Evolutionary conservation across 2,113 vertebrate species (phyloP).

Genomic region (Phrynocephalus versicolor): DNA sequence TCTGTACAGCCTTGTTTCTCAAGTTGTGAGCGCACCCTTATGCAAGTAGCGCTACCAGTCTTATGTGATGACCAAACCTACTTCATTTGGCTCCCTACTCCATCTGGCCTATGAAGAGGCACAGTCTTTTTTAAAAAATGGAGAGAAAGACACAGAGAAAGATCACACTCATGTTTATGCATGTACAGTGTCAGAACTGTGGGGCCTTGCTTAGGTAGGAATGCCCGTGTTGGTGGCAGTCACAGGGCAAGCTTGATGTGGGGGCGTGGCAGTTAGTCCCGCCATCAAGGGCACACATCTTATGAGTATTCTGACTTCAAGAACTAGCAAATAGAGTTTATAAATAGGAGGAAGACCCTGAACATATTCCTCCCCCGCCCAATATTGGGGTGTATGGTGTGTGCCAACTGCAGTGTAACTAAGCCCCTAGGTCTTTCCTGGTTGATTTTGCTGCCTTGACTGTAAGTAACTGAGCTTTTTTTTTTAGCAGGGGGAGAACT

Average conservation of each 20-base stretch:
- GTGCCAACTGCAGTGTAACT: too few relatives aligned
- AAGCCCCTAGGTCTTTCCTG: too few relatives aligned
- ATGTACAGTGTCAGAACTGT: not conserved
- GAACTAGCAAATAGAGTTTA: not conserved
- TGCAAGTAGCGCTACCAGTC: not conserved
- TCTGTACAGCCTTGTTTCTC: too few relatives aligned
- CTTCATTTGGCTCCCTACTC: not conserved
- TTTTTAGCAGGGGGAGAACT: too few relatives aligned
- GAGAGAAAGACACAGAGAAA: too few relatives aligned
- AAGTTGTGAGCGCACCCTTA: not conserved
- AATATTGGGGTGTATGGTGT: too few relatives aligned
- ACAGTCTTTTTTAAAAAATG: not conserved
- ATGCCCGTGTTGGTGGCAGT: not conserved
- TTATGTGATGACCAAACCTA: not conserved
- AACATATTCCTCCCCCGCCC: not conserved
- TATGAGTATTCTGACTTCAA: not conserved
- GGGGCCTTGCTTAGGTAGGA: not conserved
- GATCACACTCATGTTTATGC: not conserved
- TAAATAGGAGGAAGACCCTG: not conserved
- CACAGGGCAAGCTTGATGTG: not conserved
- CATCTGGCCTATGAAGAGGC: not conserved
- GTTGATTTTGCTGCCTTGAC: too few relatives aligned
- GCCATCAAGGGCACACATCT: not conserved
- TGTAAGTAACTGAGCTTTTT: too few relatives aligned
- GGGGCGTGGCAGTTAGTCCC: not conserved